Evolutionary conservation across 2,113 vertebrate species (phyloP).

Genomic region (Daubentonia madagascariensis): DNA sequence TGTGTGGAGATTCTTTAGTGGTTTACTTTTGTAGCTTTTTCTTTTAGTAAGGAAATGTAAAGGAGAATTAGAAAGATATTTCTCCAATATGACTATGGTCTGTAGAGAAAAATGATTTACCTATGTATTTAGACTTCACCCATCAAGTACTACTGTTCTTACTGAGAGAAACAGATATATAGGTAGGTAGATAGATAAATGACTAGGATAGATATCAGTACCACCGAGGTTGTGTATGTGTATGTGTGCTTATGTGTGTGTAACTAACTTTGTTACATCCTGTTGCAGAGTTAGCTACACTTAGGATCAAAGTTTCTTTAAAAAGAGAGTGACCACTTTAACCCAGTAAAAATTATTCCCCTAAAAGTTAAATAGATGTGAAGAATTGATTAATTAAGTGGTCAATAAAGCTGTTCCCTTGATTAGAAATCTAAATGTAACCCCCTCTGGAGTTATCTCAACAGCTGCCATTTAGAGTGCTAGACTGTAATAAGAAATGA

Average conservation of each 20-base stretch:
- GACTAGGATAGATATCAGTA: neutral
- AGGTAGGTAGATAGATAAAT: neutral
- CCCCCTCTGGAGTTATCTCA: neutral
- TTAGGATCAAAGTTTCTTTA: neutral
- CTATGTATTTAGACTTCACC: neutral
- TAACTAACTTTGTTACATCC: neutral
- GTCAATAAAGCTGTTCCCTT: slow-evolving; percentile 24
- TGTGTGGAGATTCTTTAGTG: neutral
- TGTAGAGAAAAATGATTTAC: neutral
- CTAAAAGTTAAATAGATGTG: neutral
- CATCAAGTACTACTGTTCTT: neutral
- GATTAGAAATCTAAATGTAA: slow-evolving; percentile 22
- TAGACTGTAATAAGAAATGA: slow-evolving; percentile 50
- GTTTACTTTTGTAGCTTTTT: neutral
- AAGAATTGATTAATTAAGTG: slow-evolving; percentile 31
- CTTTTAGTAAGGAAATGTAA: neutral
- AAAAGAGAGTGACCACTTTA: neutral
- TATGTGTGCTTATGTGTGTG: neutral
- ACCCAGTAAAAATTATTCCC: neutral
- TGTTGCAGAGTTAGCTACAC: neutral
- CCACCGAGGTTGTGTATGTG: fast-evolving
- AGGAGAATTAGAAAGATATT: neutral
- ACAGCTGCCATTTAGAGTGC: slow-evolving; percentile 15
- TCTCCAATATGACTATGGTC: neutral
- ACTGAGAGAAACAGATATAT: neutral